phyloP scores from a whole-genome alignment of 2,888 invertebrate genomes.

The Macaria notata region DNA sequence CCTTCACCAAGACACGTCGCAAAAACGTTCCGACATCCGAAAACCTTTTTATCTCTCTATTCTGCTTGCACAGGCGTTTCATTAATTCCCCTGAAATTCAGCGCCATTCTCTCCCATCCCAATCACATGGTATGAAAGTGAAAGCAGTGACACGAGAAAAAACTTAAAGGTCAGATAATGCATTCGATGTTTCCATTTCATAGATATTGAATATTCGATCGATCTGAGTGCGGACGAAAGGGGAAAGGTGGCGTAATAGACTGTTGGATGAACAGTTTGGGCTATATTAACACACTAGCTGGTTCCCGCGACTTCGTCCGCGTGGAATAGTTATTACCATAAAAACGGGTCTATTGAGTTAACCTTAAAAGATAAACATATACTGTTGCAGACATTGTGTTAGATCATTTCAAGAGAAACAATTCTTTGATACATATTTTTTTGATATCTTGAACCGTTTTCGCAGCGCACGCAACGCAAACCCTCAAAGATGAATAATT shows the following conservation, averaged over 20 bases:
- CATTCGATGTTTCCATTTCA: constrained; percentile 47
- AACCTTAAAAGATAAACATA: no score
- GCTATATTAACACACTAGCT: constrained; percentile 46
- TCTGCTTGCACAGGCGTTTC: constrained; percentile 14
- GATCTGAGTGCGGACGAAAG: constrained; percentile 43
- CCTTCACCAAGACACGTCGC: no score
- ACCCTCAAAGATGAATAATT: no score
- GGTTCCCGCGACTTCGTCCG: no score
- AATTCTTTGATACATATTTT: no score
- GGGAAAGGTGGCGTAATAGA: constrained; percentile 57
- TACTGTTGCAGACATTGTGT: no score
- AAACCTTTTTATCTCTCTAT: constrained; percentile 9
- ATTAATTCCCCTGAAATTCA: constrained; percentile 13
- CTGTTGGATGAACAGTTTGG: constrained; percentile 59
- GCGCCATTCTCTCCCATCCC: constrained; percentile 12
- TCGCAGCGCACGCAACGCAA: no score
- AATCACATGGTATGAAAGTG: constrained; percentile 14
- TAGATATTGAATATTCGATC: constrained; percentile 54
- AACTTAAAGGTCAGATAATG: constrained; percentile 31
- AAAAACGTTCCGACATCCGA: constrained; percentile 8
- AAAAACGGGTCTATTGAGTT: no score
- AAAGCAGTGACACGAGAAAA: constrained; percentile 29
- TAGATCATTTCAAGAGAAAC: no score
- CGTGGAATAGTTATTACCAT: no score
- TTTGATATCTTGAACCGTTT: no score